A percentile compares a stretch with the other conserved stretches of the same genome.
Evolutionary conservation across 2,888 invertebrate genomes (phyloP).

Genomic region (Hypomecis atomaria): DNA sequence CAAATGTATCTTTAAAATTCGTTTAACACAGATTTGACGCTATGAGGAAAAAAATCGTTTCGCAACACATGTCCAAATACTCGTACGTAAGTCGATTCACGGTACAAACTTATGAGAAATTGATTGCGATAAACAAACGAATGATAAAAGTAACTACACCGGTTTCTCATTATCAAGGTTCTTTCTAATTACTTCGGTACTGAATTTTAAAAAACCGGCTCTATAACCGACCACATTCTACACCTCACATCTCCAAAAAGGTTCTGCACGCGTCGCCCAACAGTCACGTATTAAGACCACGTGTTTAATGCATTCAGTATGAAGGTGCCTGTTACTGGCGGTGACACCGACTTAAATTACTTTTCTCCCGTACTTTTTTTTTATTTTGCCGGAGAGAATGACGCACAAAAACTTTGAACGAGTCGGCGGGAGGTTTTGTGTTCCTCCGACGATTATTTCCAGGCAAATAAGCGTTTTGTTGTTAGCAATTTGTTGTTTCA

Average conservation of each 20-base stretch:
- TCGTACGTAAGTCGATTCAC: too few species aligned
- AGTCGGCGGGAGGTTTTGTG: constrained; percentile 7
- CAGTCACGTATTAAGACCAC: constrained; percentile 48
- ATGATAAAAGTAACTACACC: too few species aligned
- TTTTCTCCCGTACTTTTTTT: constrained; percentile 48
- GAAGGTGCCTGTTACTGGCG: constrained; percentile 48
- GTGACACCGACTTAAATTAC: constrained; percentile 58
- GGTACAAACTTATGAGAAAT: too few species aligned
- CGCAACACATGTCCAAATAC: too few species aligned
- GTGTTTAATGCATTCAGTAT: constrained; percentile 58
- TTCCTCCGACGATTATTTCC: constrained; percentile 11
- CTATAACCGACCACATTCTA: constrained; percentile 1
- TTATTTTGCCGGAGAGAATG: constrained; percentile 43
- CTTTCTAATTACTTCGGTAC: too few species aligned
- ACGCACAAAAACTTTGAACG: constrained; percentile 25
- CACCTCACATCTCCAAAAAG: background rate
- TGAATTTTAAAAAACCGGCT: too few species aligned
- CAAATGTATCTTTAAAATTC: too few species aligned
- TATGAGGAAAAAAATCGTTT: too few species aligned
- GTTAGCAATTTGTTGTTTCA: constrained; percentile 5
- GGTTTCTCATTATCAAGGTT: too few species aligned
- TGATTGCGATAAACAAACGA: too few species aligned
- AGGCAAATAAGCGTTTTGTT: constrained; percentile 6
- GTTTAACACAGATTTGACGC: too few species aligned
- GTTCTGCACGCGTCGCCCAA: constrained; percentile 33